Percentiles rank a stretch among this genome's conserved stretches.
Conservation (phyloP, 1,140 invertebrate species). For the Conopomorpha cramerella region DNA sequence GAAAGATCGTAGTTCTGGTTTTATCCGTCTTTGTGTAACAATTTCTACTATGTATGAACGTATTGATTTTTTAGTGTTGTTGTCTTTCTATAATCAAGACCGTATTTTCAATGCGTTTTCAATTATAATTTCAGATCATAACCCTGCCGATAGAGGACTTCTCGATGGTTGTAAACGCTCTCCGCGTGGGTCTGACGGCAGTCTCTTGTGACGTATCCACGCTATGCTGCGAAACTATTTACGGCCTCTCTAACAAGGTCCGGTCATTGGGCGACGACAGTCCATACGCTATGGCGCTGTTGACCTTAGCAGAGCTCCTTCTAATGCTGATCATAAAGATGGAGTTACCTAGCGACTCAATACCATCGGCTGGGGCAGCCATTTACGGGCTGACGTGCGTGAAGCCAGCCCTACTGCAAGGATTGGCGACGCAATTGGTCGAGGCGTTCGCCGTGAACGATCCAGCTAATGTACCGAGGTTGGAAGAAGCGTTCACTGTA, state of each 20-base stretch:
- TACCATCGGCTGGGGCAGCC: constrained; percentile 37
- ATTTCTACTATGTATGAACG: too few species aligned
- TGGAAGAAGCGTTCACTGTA: constrained; percentile 69
- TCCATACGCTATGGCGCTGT: constrained; percentile 26
- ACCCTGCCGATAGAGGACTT: constrained; percentile 41
- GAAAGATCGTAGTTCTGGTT: too few species aligned
- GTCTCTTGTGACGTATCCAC: constrained; percentile 49
- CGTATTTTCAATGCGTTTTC: too few species aligned
- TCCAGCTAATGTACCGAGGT: constrained; percentile 45
- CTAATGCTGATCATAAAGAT: constrained; percentile 50
- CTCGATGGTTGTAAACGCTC: constrained; percentile 42
- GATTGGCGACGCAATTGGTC: constrained; percentile 36
- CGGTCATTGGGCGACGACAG: constrained; percentile 30
- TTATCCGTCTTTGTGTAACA: too few species aligned
- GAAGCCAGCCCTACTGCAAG: constrained; percentile 37
- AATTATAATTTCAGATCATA: constrained; percentile 22
- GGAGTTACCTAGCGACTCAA: constrained; percentile 46
- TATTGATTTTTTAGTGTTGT: too few species aligned
- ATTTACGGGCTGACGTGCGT: constrained; percentile 47
- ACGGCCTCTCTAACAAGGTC: constrained; percentile 33
- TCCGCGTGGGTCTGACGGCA: constrained; percentile 41
- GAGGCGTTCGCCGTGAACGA: constrained; percentile 43
- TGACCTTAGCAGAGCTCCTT: constrained; percentile 34
- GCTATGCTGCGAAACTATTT: constrained; percentile 44
- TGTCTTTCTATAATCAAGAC: too few species aligned